These are phyloP conservation scores for Ormyrus thymus DNA, from an alignment of 2,888 invertebrate species.

Conservation along the genomic window DNA sequence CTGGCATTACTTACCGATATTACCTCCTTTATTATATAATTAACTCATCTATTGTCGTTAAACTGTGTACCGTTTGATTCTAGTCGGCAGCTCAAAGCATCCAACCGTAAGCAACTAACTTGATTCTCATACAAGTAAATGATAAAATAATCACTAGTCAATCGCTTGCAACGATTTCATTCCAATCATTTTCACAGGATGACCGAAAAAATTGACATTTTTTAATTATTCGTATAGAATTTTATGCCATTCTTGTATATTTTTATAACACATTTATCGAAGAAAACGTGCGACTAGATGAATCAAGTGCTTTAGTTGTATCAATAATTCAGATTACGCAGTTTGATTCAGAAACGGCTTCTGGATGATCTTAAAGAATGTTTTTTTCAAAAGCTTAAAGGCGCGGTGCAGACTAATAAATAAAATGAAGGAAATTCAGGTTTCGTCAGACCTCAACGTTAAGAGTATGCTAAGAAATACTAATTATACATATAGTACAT, in stretches of 20 bases:
- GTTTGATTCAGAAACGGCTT: neutral
- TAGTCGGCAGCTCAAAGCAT: conserved; percentile 52
- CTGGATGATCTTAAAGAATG: neutral
- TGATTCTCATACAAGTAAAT: conserved; percentile 36
- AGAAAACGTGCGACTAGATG: neutral
- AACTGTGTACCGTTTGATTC: conserved; percentile 46
- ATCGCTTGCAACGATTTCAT: conserved; percentile 40
- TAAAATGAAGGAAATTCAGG: conserved; percentile 70
- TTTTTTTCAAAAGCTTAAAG: conserved; percentile 4
- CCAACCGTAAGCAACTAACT: conserved; percentile 38
- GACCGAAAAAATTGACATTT: no score
- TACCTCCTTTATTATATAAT: conserved; percentile 36
- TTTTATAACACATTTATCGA: neutral
- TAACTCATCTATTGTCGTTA: conserved; percentile 24
- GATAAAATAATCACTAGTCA: conserved; percentile 11
- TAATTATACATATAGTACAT: conserved; percentile 65
- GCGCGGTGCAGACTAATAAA: conserved; percentile 20
- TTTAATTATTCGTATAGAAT: neutral
- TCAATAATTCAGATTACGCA: neutral
- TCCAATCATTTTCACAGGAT: neutral
- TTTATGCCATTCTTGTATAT: neutral
- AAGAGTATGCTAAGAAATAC: conserved; percentile 67
- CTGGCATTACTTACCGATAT: conserved; percentile 36
- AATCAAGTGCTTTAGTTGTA: neutral
- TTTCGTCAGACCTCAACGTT: conserved; percentile 73